Percentiles rank a stretch among this genome's conserved stretches.
phyloP scores from a whole-genome alignment of 2,888 invertebrate species.

The Eumacrocentrus americanus region DNA sequence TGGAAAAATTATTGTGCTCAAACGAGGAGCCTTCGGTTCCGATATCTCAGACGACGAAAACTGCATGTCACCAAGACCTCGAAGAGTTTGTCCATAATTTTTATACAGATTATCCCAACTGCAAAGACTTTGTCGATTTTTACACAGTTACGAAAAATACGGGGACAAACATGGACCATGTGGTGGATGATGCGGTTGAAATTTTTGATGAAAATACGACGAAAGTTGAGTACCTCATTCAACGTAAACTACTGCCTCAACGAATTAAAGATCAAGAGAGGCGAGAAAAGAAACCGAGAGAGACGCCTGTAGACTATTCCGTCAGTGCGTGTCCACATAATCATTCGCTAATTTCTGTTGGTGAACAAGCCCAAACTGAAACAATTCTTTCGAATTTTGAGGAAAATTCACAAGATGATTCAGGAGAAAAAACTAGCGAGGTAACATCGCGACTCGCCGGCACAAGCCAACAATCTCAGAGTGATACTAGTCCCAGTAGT shows the following conservation, averaged over 20 bases:
- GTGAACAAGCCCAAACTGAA: background rate
- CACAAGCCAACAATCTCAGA: background rate
- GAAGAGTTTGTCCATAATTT: conserved; percentile 74
- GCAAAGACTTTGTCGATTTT: conserved; percentile 68
- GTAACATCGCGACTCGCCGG: background rate
- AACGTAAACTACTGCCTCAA: conserved; percentile 31
- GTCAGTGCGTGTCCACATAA: conserved; percentile 6
- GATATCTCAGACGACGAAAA: conserved; percentile 44
- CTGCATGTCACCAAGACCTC: conserved; percentile 63
- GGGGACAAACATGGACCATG: conserved; percentile 58
- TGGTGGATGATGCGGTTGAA: conserved; percentile 56
- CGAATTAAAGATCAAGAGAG: conserved; percentile 22
- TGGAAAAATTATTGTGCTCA: conserved; percentile 90
- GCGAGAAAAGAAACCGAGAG: conserved; percentile 23
- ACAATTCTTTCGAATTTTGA: background rate
- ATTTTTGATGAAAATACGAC: conserved; percentile 45
- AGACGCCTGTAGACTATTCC: background rate
- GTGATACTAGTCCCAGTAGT: conserved; percentile 10
- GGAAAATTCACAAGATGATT: background rate
- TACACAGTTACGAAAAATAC: conserved; percentile 58
- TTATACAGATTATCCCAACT: conserved; percentile 74
- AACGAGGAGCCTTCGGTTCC: conserved; percentile 72
- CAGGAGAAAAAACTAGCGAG: background rate
- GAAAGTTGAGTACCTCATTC: conserved; percentile 31
- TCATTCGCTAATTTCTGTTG: background rate